phyloP scores from a whole-genome alignment of 2,797 vertebrate species.

The Eupleurogrammus muticus region DNA sequence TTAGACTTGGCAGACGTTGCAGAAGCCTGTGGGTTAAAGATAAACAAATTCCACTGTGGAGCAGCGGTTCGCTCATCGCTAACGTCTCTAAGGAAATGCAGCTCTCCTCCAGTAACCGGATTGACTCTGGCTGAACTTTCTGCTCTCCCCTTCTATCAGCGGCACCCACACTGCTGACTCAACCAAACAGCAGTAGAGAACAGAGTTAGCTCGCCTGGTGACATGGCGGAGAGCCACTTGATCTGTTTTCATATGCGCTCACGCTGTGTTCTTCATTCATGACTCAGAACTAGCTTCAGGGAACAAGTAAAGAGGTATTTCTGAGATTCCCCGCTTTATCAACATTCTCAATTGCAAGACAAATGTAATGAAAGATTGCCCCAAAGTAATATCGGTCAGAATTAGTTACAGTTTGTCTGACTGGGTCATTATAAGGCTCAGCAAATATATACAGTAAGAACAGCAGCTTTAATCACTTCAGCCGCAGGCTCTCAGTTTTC shows the following conservation, averaged over 20 bases:
- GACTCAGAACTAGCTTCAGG: neutral
- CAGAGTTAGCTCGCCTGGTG: neutral
- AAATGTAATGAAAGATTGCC: neutral
- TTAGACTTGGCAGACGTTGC: too few species aligned
- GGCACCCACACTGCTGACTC: conserved; percentile 6
- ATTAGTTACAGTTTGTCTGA: neutral
- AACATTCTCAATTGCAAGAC: neutral
- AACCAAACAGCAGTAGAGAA: too few species aligned
- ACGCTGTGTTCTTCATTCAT: too few species aligned
- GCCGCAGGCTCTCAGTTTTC: too few species aligned
- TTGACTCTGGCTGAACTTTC: neutral
- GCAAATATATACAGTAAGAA: neutral
- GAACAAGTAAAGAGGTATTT: neutral
- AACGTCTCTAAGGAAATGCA: neutral
- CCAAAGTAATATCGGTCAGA: neutral
- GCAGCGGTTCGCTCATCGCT: neutral
- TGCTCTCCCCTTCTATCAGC: neutral
- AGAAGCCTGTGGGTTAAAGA: too few species aligned
- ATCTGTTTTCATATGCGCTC: neutral
- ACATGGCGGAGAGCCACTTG: neutral
- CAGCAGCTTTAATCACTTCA: neutral
- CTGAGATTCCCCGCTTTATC: neutral
- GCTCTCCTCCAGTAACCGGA: neutral
- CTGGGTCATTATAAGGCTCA: neutral
- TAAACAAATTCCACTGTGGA: too few species aligned